A percentile compares a stretch with the other conserved stretches of the same genome.
Conservation (phyloP, 2,797 vertebrate genomes). For the Mastacembelus armatus region DNA sequence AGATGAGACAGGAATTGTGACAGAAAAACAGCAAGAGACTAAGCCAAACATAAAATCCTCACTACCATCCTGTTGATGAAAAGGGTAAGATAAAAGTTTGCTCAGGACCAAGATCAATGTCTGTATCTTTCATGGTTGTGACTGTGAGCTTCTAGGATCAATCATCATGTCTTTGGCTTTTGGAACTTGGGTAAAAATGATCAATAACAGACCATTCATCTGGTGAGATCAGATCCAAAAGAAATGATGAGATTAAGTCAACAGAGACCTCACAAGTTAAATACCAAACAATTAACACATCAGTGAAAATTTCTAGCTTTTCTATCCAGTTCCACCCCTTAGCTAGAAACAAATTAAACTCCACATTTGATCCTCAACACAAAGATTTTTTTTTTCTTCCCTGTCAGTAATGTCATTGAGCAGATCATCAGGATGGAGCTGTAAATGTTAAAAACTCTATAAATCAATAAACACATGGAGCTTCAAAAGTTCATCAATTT, state of each 20-base stretch:
- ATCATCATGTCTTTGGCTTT: no score
- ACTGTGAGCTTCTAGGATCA: no score
- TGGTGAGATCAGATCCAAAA: not conserved
- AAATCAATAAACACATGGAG: slow-evolving; percentile 1
- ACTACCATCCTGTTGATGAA: no score
- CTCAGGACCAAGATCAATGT: no score
- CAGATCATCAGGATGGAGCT: not conserved
- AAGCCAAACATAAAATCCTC: not conserved
- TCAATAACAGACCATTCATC: no score
- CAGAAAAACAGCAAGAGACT: no score
- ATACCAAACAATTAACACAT: not conserved
- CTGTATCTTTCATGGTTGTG: no score
- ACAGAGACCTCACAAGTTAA: not conserved
- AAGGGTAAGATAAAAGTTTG: not conserved
- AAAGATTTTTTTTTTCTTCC: no score
- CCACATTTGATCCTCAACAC: not conserved
- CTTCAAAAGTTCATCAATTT: slow-evolving; percentile 1
- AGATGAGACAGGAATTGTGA: no score
- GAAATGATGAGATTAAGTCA: not conserved
- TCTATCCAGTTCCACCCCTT: not conserved
- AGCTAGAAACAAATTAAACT: not conserved
- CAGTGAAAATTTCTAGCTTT: not conserved
- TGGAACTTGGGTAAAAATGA: no score
- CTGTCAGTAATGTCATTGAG: not conserved
- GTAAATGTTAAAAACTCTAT: not conserved